Conservation (phyloP, 2,888 invertebrate species). For the Idaea straminata region DNA sequence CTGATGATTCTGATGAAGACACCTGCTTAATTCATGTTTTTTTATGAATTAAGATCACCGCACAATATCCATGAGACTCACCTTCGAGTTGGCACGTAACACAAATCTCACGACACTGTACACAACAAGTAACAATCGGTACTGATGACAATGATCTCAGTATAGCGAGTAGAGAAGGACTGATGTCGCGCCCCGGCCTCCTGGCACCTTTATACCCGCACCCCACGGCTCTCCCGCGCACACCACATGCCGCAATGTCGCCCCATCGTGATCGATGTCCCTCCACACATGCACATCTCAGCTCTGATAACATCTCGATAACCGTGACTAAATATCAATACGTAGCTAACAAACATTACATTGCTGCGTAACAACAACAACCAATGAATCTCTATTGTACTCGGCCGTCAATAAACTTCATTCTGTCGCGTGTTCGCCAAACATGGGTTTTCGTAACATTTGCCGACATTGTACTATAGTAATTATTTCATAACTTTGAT, state of each 20-base stretch:
- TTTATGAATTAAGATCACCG: neutral
- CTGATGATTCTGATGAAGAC: neutral
- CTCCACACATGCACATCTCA: slow-evolving; percentile 40
- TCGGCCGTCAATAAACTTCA: slow-evolving; percentile 33
- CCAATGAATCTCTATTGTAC: slow-evolving; percentile 20
- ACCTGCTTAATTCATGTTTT: neutral
- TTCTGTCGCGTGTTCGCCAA: slow-evolving; percentile 44
- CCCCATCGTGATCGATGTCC: slow-evolving; percentile 56
- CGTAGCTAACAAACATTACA: slow-evolving; percentile 17
- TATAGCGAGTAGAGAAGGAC: slow-evolving; percentile 52
- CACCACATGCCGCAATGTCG: slow-evolving; percentile 64
- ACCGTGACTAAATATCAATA: slow-evolving; percentile 46
- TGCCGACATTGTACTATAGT: slow-evolving; percentile 43
- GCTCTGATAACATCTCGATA: slow-evolving; percentile 42
- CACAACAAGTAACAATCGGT: slow-evolving; percentile 47
- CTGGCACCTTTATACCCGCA: slow-evolving; percentile 62
- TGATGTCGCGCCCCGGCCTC: slow-evolving; percentile 63
- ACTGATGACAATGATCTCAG: slow-evolving; percentile 52
- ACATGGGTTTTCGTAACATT: slow-evolving; percentile 50
- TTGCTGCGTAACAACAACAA: slow-evolving; percentile 30
- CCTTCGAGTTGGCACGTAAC: slow-evolving; percentile 48
- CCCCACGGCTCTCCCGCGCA: slow-evolving; percentile 52
- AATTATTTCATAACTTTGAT: slow-evolving; percentile 61
- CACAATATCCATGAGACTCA: slow-evolving; percentile 38
- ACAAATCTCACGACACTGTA: slow-evolving; percentile 58